Percentiles rank a stretch among this genome's conserved stretches.
Conservation (phyloP, 2,797 vertebrate species). For the Cirrhinus mrigala region DNA sequence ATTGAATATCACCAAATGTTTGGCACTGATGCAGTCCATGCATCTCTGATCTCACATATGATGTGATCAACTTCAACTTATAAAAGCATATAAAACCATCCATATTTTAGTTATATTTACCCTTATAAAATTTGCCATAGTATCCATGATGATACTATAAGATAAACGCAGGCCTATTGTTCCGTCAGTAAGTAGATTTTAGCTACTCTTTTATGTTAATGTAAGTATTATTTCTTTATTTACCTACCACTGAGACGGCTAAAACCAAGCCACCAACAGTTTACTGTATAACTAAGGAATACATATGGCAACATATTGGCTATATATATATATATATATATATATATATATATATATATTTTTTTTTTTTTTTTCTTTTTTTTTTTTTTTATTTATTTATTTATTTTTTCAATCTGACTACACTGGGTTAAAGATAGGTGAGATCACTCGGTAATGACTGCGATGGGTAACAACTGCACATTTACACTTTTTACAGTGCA, state of each 20-base stretch:
- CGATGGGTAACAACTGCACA: background rate
- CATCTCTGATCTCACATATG: background rate
- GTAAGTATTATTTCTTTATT: background rate
- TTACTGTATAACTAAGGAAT: background rate
- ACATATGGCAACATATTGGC: background rate
- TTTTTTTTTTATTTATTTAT: too few species aligned
- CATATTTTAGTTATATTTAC: too few species aligned
- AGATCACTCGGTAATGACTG: background rate
- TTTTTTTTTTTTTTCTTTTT: too few species aligned
- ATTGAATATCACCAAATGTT: background rate
- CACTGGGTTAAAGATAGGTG: background rate
- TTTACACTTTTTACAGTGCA: background rate
- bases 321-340: too few species aligned
- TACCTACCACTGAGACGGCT: background rate
- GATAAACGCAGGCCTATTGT: background rate
- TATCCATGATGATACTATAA: background rate
- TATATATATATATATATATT: too few species aligned
- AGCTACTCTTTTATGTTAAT: background rate
- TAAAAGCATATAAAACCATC: background rate
- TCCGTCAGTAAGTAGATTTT: background rate
- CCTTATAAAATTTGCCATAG: background rate
- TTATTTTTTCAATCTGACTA: background rate
- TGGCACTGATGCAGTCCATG: background rate
- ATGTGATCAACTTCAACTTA: background rate
- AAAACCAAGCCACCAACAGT: background rate